Conservation (phyloP, 2,888 invertebrate genomes). For the Habrosyne pyritoides region DNA sequence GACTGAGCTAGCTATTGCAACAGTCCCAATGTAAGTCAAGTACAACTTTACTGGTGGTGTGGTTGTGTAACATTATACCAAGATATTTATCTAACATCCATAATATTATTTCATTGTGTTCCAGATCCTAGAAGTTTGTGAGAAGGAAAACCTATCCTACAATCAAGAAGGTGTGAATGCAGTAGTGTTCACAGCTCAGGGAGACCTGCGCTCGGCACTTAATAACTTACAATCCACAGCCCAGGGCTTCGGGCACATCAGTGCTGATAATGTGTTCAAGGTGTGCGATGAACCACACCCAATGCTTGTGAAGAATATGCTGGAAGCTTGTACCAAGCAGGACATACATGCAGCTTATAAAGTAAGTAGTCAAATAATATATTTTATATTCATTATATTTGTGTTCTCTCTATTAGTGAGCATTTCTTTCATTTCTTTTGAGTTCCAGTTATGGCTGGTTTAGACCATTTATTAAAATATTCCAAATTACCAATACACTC, state of each 20-base stretch:
- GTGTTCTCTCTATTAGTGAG: no score
- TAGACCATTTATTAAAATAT: no score
- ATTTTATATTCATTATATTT: no score
- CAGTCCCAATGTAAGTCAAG: no score
- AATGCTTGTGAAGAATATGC: constrained; percentile 94
- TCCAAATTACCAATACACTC: no score
- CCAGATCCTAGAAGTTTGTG: constrained; percentile 72
- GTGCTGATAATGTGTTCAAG: constrained; percentile 96
- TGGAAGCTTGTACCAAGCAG: constrained; percentile 90
- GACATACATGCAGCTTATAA: constrained; percentile 94
- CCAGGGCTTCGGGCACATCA: constrained; percentile 94
- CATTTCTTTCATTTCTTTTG: no score
- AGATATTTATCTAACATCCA: background rate
- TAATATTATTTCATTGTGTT: background rate
- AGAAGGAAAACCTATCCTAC: constrained; percentile 85
- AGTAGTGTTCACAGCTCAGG: constrained; percentile 98
- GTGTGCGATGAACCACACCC: constrained; percentile 99
- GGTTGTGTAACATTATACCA: no score
- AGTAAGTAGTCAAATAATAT: constrained; percentile 35
- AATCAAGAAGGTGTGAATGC: constrained; percentile 97
- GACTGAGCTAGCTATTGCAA: no score
- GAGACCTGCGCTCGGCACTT: constrained; percentile 98
- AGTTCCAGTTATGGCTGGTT: no score
- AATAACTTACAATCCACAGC: constrained; percentile 97
- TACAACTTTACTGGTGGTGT: no score